Base-by-base conservation (phyloP, 1,140 invertebrate genomes). In the Macrostomum lignano region DNA sequence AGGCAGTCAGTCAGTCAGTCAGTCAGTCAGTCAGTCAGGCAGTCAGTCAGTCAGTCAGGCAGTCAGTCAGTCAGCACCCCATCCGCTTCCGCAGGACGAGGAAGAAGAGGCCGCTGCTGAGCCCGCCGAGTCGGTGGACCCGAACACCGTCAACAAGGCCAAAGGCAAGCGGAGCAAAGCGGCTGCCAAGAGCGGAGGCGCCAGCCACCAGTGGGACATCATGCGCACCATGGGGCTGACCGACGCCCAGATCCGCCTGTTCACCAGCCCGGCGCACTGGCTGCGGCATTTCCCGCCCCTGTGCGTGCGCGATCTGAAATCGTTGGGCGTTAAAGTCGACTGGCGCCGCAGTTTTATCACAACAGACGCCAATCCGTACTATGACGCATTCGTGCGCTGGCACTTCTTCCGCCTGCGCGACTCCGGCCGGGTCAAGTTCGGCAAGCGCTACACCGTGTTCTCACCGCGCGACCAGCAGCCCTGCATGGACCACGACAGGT, bases 401-500 rank as follows among this genome's bases (percentile, higher is more conserved):
- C 86, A 94, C 55, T 98, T 84, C 52, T 52, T 73, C 35, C 70
- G 71, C 40, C 58, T 98, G n/a, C 78, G 75, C 49, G 67, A 70
- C 36, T 64, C 67, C 36, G 74, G 78, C 36, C 88, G 84, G 58
- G 70, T 94, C 21, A 70, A 78, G 53, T 98, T 79, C 66, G 91
- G 91, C 17, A 96, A 96, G 61, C 64, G 91, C 33, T 79, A 94
- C 47, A 86, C 84, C 7, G 79, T 98, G 40, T 99, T 71, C 58
- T 94, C 86, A 1, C 84, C 86, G 2, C 69, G 74, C 45, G 88
- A 96, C 61, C 71, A 72, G 21, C 91, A 99, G 52, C 88, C 91
- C 2, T 99, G 91, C 52, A 96, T 99, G 91, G 91, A 98, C 58
- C 91, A 98, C 53, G 91, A 99, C 57, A 65, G 91, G 43, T 70